phyloP scores from a whole-genome alignment of 1,140 invertebrate species.

The Brachionus paranguensis region DNA sequence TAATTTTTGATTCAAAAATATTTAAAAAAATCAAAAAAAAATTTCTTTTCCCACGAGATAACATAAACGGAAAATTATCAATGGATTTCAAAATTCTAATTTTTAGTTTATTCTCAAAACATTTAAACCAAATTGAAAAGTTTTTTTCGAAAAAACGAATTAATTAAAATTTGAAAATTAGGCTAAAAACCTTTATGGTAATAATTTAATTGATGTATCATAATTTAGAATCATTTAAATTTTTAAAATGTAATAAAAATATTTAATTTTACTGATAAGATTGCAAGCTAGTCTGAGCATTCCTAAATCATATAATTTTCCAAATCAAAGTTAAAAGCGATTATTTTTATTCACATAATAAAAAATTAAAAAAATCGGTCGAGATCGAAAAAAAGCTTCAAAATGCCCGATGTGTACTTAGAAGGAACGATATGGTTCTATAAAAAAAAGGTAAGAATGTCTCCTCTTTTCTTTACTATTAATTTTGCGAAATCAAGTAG shows the following conservation, averaged over 20 bases:
- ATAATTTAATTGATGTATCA: background rate
- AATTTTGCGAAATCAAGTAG: too few species aligned
- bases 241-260: background rate
- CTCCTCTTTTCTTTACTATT: too few species aligned
- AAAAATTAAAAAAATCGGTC: background rate
- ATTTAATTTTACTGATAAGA: background rate
- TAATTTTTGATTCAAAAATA: too few species aligned
- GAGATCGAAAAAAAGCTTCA: background rate
- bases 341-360: background rate
- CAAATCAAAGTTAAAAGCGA: background rate
- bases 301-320: background rate
- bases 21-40: too few species aligned
- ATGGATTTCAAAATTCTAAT: too few species aligned
- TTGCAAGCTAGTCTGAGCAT: background rate
- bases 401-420: background rate
- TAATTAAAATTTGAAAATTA: background rate
- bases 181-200: background rate
- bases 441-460: background rate
- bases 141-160: background rate
- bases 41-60: too few species aligned
- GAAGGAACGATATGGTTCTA: background rate
- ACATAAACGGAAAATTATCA: too few species aligned
- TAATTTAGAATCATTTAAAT: background rate
- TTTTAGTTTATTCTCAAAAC: background rate
- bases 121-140: background rate